These are phyloP conservation scores for Gambusia affinis DNA, from an alignment of 2,113 vertebrate genomes.

Conservation along the genomic window DNA sequence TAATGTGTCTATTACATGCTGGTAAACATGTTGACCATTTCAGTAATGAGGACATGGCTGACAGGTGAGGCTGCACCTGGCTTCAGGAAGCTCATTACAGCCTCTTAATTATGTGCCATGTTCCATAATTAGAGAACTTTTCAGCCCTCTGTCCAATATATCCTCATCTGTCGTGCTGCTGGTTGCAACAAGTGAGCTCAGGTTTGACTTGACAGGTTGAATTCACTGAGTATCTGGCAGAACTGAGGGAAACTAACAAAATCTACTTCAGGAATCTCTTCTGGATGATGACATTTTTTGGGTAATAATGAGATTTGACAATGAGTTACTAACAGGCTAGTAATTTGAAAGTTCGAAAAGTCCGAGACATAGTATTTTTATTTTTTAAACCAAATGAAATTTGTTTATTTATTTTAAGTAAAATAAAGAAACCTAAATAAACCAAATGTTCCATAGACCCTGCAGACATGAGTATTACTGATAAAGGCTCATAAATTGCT, in stretches of 20 bases:
- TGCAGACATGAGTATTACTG: no score
- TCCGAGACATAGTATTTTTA: not conserved
- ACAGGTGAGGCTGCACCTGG: conserved; percentile 66
- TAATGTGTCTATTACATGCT: conserved; percentile 54
- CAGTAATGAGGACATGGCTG: conserved; percentile 65
- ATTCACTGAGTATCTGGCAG: conserved; percentile 21
- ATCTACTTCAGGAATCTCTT: conserved; percentile 27
- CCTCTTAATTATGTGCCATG: conserved; percentile 58
- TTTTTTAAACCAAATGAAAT: not conserved
- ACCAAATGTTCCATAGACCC: not conserved
- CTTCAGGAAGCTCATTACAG: conserved; percentile 63
- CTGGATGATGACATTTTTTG: conserved; percentile 21
- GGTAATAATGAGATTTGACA: conserved; percentile 24
- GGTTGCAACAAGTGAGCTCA: conserved; percentile 13
- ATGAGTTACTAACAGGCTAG: conserved; percentile 1
- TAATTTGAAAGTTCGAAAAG: conserved; percentile 18
- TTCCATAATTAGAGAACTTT: conserved; percentile 67
- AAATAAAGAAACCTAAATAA: not conserved
- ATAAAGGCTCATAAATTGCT: not conserved
- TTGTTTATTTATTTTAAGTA: no score
- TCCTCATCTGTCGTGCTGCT: conserved; percentile 40
- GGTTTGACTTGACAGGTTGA: conserved; percentile 60
- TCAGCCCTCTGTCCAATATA: conserved; percentile 39
- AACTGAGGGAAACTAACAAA: conserved; percentile 33
- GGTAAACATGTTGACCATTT: conserved; percentile 56